Evolutionary conservation across 2,797 vertebrate genomes (phyloP).

Genomic region (Artibeus lituratus): DNA sequence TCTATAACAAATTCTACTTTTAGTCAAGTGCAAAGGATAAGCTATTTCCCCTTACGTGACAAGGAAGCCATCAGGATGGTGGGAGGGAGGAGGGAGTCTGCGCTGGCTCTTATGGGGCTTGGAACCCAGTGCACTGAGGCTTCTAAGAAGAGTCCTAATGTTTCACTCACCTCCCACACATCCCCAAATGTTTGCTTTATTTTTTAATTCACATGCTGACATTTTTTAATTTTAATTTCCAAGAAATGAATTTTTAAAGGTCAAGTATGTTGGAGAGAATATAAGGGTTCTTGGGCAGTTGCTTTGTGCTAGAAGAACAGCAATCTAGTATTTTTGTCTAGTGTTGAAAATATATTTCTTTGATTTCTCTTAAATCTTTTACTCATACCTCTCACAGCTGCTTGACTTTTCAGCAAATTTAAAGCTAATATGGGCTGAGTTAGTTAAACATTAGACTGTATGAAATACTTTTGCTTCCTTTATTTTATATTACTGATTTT

Average conservation of each 20-base stretch:
- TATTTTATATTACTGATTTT: not conserved
- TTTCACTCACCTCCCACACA: not conserved
- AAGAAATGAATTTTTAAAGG: conserved; percentile 42
- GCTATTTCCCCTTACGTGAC: not conserved
- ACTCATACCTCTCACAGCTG: not conserved
- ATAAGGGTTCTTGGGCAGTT: not conserved
- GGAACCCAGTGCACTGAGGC: not conserved
- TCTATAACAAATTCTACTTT: not conserved
- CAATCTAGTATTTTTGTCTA: not conserved
- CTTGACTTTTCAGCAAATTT: not conserved
- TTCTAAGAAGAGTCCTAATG: not conserved
- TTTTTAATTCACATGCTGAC: not conserved
- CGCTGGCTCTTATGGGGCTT: rapidly evolving
- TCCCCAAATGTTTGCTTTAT: not conserved
- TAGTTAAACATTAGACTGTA: not conserved
- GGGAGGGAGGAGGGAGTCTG: not conserved
- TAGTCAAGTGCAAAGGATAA: not conserved
- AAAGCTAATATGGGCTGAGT: not conserved
- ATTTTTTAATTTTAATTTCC: not conserved
- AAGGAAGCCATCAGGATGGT: not conserved
- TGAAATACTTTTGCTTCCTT: not conserved
- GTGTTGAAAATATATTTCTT: not conserved
- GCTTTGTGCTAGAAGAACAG: not conserved
- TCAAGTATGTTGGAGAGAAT: not conserved
- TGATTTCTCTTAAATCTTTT: not conserved